These are phyloP conservation scores for Ptyas mucosa DNA, from an alignment of 2,113 vertebrate species.

Conservation along the genomic window DNA sequence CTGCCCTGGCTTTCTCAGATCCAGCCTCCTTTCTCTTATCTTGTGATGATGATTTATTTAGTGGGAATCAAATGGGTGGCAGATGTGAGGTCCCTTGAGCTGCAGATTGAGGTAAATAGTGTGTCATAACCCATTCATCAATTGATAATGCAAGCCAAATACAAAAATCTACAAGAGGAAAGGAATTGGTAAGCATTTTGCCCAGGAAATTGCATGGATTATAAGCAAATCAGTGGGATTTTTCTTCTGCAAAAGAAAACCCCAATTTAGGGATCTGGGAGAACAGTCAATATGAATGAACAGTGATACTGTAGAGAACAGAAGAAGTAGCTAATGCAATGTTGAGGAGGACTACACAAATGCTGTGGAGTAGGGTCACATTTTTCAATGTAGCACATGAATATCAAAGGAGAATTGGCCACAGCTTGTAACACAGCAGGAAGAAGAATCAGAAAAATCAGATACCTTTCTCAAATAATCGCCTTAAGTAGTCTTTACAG, in stretches of 20 bases:
- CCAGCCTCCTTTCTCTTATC: conserved; percentile 49
- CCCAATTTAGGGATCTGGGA: conserved; percentile 31
- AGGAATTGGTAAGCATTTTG: conserved; percentile 50
- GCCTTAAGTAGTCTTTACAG: neutral
- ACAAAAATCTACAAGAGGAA: conserved; percentile 47
- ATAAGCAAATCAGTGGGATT: conserved; percentile 29
- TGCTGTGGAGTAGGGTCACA: conserved; percentile 10
- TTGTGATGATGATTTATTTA: conserved; percentile 61
- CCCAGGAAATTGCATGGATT: conserved; percentile 33
- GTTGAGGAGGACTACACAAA: conserved; percentile 49
- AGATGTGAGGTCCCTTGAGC: conserved; percentile 59
- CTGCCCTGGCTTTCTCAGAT: conserved; percentile 16
- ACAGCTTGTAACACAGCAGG: neutral
- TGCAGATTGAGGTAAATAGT: conserved; percentile 62
- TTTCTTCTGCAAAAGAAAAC: conserved; percentile 49
- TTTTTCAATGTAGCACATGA: neutral
- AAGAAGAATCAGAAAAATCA: conserved; percentile 6
- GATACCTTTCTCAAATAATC: neutral
- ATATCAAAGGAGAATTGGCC: conserved; percentile 3
- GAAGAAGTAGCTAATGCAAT: conserved; percentile 30
- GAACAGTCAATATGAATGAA: conserved; percentile 53
- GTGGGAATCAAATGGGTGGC: conserved; percentile 57
- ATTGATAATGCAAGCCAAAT: conserved; percentile 56
- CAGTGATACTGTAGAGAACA: conserved; percentile 36
- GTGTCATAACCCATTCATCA: conserved; percentile 70